Base-by-base conservation (phyloP, 23 tunicate genomes). In the Clavelina lepadiformis region DNA sequence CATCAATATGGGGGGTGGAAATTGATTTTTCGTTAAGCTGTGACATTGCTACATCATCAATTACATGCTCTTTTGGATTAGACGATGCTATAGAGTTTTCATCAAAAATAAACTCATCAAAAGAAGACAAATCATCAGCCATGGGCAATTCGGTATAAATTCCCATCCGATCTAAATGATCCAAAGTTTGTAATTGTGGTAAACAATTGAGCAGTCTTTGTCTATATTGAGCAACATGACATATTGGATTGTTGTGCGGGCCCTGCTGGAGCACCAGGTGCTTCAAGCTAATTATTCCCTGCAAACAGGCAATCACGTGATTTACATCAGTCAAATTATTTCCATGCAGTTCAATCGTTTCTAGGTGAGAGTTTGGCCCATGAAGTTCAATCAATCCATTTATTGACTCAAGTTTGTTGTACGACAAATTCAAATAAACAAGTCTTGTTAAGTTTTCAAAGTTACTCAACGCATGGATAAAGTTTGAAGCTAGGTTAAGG, bases 151-250 rank as follows among this genome's bases (percentile, higher is more conserved):
- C 27, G 3, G 11, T 15, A 31, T 30, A 18, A 36, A 35, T 3
- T 63, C 68, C 50, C 68, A 63, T 5, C 38, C 80, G 60, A 44
- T 81, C 68, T 19, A 45, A 2, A 13, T 27, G 47, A 46, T 81
- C 89, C 0, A 81, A 31, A 1, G 89, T 64, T 28, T 44, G 3
- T 7, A 81, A 68, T 31, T 81, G 89, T 3, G 89, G 89, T 5
- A 81, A 31, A n/a, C 28, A 28, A 15, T 65, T 22, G 2, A 81
- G 56, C 4, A 73, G 6, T 20, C 31, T 56, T n/a, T 22, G 27
- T 46, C 89, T 36, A 35, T 73, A 73, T 31, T 73, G 44, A 46
- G 60, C 31, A 25, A 11, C 29, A 18, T 64, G 56, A 27, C 65
- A 51, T 20, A 81, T 35, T 0, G 89, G 80, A 46, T 81, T 81